Conservation (phyloP, 1,140 invertebrate genomes). For the Meteorus sp. region DNA sequence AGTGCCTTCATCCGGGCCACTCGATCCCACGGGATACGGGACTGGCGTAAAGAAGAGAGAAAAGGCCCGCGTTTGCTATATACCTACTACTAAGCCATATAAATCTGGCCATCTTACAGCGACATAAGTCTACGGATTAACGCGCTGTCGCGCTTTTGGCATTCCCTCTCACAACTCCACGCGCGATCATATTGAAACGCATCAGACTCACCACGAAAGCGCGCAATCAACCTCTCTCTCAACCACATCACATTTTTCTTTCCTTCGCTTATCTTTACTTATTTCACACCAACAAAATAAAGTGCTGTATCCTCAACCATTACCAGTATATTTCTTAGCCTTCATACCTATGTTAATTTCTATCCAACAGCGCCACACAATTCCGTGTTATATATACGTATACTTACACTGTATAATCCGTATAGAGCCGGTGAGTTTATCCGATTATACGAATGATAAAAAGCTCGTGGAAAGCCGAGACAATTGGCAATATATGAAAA, state of each 20-base stretch:
- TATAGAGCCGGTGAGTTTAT: slow-evolving; percentile 1
- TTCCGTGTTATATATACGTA: not conserved
- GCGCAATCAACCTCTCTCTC: slow-evolving; percentile 9
- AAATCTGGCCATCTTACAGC: slow-evolving; percentile 56
- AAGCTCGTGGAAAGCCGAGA: slow-evolving; percentile 1
- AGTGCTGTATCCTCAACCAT: slow-evolving; percentile 17
- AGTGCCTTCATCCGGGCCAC: slow-evolving; percentile 10
- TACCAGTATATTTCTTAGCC: not conserved
- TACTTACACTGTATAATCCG: not conserved
- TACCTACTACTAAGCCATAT: slow-evolving; percentile 49
- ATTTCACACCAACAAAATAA: slow-evolving; percentile 13
- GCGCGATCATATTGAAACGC: no score
- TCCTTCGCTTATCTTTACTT: not conserved
- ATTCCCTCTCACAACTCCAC: slow-evolving; percentile 3
- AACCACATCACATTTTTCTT: no score
- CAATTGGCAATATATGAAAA: not conserved
- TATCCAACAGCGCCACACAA: slow-evolving; percentile 31
- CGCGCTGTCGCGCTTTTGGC: slow-evolving; percentile 23
- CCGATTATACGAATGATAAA: slow-evolving; percentile 15
- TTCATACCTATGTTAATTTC: slow-evolving; percentile 43
- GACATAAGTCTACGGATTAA: slow-evolving; percentile 58
- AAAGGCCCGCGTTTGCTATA: not conserved
- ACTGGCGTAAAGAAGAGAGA: not conserved
- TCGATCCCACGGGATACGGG: slow-evolving; percentile 20
- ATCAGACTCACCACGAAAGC: not conserved